Evolutionary conservation across 2,888 invertebrate species (phyloP).

Genomic region (Platypus cylindrus): DNA sequence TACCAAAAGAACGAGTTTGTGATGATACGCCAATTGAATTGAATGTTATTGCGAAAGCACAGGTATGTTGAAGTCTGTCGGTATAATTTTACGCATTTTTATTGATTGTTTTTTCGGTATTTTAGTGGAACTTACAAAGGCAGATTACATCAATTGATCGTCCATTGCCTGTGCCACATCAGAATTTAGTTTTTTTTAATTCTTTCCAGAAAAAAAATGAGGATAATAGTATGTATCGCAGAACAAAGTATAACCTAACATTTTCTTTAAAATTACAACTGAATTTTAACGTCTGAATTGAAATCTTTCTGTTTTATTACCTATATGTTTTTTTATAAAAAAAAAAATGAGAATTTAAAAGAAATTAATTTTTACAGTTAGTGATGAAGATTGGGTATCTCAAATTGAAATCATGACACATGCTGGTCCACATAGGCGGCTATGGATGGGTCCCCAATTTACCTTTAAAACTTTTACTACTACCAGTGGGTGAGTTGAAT

Average conservation of each 20-base stretch:
- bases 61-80: too few species aligned
- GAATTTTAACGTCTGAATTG: too few species aligned
- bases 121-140: slow-evolving; percentile 66
- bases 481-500: slow-evolving; percentile 54
- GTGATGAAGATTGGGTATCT: slow-evolving; percentile 80
- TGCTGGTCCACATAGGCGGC: slow-evolving; percentile 83
- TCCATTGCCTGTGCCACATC: slow-evolving; percentile 59
- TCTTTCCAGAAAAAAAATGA: slow-evolving; percentile 8
- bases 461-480: slow-evolving; percentile 87
- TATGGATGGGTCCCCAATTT: slow-evolving; percentile 99
- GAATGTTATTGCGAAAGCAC: slow-evolving; percentile 65
- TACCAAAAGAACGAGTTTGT: slow-evolving; percentile 73
- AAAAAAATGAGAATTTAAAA: not conserved
- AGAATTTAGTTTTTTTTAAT: slow-evolving; percentile 49
- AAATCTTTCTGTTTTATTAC: too few species aligned
- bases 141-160: slow-evolving; percentile 51
- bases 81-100: too few species aligned
- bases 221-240: slow-evolving; percentile 11
- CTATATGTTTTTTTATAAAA: not conserved
- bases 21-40: slow-evolving; percentile 80
- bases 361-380: slow-evolving; percentile 4
- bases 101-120: not conserved
- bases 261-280: too few species aligned
- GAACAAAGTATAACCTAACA: too few species aligned
- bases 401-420: slow-evolving; percentile 97